These are phyloP conservation scores for Chymomyza costata DNA, from an alignment of 1,140 invertebrate genomes.

Conservation along the genomic window DNA sequence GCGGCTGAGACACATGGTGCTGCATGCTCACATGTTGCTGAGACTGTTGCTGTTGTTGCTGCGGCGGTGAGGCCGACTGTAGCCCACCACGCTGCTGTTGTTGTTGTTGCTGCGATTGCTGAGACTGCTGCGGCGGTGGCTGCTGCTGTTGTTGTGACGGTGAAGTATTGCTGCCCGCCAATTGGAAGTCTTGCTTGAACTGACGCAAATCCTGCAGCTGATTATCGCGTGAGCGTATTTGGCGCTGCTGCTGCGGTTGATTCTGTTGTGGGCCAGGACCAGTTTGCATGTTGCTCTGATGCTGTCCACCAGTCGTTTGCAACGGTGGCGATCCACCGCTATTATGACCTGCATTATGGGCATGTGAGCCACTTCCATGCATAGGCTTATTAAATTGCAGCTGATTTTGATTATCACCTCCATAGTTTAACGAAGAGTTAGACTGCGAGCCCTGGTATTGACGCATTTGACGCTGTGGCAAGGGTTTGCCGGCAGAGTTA, in stretches of 20 bases:
- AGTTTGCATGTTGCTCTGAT: constrained; percentile 31
- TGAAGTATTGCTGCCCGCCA: constrained; percentile 46
- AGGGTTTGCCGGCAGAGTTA: constrained; percentile 47
- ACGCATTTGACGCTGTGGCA: constrained; percentile 59
- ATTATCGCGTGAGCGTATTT: constrained; percentile 63
- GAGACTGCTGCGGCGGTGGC: constrained; percentile 35
- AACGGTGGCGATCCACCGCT: constrained; percentile 59
- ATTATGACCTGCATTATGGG: constrained; percentile 46
- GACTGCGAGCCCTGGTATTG: constrained; percentile 64
- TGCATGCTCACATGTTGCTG: constrained; percentile 64
- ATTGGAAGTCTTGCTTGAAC: constrained; percentile 67
- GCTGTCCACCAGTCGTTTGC: constrained; percentile 39
- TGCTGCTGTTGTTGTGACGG: constrained; percentile 48
- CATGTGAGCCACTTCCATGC: constrained; percentile 38
- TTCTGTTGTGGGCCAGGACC: constrained; percentile 29
- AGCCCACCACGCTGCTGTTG: constrained; percentile 44
- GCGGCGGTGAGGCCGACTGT: constrained; percentile 37
- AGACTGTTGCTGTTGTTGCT: constrained; percentile 58
- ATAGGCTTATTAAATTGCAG: constrained; percentile 44
- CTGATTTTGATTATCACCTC: constrained; percentile 44
- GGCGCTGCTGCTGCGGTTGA: constrained; percentile 55
- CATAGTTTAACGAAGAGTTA: constrained; percentile 62
- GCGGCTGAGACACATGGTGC: constrained; percentile 46
- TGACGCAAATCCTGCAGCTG: constrained; percentile 66
- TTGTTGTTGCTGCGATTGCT: constrained; percentile 30